These are phyloP conservation scores for Glossosoma conforme DNA, from an alignment of 1,140 invertebrate species.

Conservation along the genomic window DNA sequence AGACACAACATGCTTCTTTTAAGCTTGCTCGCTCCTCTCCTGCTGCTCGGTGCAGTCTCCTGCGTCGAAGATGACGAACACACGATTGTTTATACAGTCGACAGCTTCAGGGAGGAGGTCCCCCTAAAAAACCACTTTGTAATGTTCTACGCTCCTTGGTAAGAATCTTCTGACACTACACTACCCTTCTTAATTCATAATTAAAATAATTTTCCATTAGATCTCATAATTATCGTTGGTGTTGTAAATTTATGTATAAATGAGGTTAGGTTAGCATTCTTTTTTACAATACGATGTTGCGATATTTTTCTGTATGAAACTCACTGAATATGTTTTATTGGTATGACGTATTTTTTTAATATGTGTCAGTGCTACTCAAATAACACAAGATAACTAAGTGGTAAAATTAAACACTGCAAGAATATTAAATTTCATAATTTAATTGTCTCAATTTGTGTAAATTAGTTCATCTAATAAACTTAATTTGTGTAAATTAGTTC, in stretches of 20 bases:
- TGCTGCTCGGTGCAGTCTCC: slow-evolving; percentile 9
- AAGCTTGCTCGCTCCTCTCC: slow-evolving; percentile 2
- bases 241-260: neutral
- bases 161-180: slow-evolving; percentile 8
- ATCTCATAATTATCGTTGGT: neutral
- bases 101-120: slow-evolving; percentile 55
- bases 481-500: no score
- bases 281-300: neutral
- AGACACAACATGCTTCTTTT: slow-evolving; percentile 9
- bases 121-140: slow-evolving; percentile 65
- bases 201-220: neutral
- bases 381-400: no score
- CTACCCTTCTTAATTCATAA: neutral
- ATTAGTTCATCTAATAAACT: no score
- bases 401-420: no score
- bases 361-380: no score
- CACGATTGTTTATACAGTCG: slow-evolving; percentile 35
- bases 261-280: neutral
- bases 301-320: neutral
- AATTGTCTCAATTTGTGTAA: no score
- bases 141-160: slow-evolving; percentile 77
- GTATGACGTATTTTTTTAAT: neutral
- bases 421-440: no score
- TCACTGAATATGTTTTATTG: neutral
- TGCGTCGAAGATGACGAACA: slow-evolving; percentile 12